Conservation (phyloP, 2,888 invertebrate species). For the Cyrtodaria siliqua region DNA sequence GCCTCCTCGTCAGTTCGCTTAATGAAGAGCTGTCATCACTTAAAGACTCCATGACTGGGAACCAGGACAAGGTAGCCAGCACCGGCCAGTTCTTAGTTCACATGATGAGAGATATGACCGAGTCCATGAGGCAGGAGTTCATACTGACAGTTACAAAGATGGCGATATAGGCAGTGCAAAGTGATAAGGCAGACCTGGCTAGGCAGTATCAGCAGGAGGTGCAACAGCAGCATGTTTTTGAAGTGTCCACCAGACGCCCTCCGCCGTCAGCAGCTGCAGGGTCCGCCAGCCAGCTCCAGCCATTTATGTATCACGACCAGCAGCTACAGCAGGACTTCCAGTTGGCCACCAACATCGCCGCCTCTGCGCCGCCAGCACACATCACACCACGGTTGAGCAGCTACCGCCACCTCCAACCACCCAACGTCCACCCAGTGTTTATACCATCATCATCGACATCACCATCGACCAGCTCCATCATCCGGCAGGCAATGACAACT, state of each 20-base stretch:
- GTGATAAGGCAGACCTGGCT: neutral
- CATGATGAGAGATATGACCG: conserved; percentile 26
- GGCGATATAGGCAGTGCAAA: conserved; percentile 9
- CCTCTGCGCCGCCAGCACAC: conserved; percentile 39
- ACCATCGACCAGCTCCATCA: conserved; percentile 29
- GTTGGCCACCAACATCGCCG: conserved; percentile 36
- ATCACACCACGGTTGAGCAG: conserved; percentile 29
- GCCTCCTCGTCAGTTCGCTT: conserved; percentile 12
- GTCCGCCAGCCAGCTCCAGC: conserved; percentile 16
- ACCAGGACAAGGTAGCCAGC: conserved; percentile 13
- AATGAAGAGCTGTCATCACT: conserved; percentile 16
- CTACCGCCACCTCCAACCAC: conserved; percentile 32
- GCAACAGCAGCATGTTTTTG: conserved; percentile 13
- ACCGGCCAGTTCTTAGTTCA: conserved; percentile 38
- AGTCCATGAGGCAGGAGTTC: conserved; percentile 22
- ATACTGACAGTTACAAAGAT: conserved; percentile 20
- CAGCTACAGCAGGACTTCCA: conserved; percentile 33
- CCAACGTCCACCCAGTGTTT: conserved; percentile 33
- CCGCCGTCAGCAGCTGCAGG: conserved; percentile 15
- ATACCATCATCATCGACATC: conserved; percentile 18
- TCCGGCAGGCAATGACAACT: conserved; percentile 35
- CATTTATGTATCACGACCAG: conserved; percentile 26
- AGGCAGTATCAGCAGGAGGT: neutral
- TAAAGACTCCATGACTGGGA: conserved; percentile 8
- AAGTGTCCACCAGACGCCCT: conserved; percentile 1